phyloP scores from a whole-genome alignment of 1,140 invertebrate species.

The Piezodorus guildinii region DNA sequence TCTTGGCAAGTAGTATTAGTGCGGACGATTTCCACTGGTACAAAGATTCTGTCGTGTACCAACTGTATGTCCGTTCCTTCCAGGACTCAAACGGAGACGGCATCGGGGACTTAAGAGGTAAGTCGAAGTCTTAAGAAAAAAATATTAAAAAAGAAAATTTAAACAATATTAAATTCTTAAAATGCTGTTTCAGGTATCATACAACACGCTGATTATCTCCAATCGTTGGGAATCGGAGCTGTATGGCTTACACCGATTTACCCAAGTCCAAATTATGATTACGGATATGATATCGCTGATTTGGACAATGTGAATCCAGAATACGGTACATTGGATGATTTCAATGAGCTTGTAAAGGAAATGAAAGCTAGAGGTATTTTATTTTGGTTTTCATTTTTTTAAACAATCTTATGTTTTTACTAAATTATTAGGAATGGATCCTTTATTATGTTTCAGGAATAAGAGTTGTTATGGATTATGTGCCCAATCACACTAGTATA shows the following conservation, averaged over 20 bases:
- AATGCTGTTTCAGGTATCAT: not conserved
- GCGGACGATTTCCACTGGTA: constrained; percentile 45
- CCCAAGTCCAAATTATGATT: constrained; percentile 51
- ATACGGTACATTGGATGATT: constrained; percentile 51
- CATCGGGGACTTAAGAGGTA: constrained; percentile 55
- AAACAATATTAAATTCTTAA: not conserved
- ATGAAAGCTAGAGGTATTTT: constrained; percentile 40
- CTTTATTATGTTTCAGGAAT: not conserved
- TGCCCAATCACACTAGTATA: not conserved
- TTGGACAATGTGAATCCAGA: constrained; percentile 44
- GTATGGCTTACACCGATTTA: constrained; percentile 57
- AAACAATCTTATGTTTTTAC: too few relatives aligned
- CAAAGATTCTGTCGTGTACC: constrained; percentile 56
- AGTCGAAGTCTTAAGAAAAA: not conserved
- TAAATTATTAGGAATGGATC: too few relatives aligned
- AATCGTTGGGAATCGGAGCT: constrained; percentile 36
- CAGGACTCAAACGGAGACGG: constrained; percentile 65
- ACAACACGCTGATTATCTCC: not conserved
- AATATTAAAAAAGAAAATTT: too few relatives aligned
- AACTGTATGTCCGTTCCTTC: constrained; percentile 67
- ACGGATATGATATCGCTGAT: constrained; percentile 52
- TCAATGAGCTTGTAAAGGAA: constrained; percentile 40
- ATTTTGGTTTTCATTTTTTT: not conserved
- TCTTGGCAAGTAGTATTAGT: not conserved
- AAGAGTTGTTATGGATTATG: not conserved